phyloP scores from a whole-genome alignment of 2,888 invertebrate species.

The Eurois occulta region DNA sequence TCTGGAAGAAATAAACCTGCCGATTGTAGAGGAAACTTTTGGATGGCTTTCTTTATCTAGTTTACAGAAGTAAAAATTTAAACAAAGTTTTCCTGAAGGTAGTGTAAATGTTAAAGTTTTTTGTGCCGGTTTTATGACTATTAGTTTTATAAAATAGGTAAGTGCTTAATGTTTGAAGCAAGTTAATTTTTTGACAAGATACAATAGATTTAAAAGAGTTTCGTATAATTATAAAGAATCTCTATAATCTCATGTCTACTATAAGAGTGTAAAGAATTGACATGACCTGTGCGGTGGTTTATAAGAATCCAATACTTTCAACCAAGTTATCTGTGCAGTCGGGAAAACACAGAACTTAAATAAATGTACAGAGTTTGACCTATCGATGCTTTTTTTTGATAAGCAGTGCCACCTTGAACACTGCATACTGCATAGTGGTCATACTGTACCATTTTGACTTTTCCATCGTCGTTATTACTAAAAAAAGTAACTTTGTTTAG shows the following conservation, averaged over 20 bases:
- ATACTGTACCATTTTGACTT: neutral
- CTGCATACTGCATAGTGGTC: too few species aligned
- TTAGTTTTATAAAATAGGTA: neutral
- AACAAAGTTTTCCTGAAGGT: neutral
- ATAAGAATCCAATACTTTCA: neutral
- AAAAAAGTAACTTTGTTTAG: neutral
- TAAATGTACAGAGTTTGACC: too few species aligned
- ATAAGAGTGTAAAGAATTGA: neutral
- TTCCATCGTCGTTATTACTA: neutral
- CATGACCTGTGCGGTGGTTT: neutral
- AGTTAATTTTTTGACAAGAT: neutral
- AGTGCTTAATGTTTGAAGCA: neutral
- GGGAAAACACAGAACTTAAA: too few species aligned
- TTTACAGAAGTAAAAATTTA: slow-evolving; percentile 7
- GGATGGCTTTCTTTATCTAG: slow-evolving; percentile 21
- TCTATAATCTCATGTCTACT: neutral
- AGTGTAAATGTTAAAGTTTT: neutral
- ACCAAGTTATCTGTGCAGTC: too few species aligned
- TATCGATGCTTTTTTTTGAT: too few species aligned
- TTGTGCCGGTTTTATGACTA: neutral
- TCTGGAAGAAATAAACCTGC: slow-evolving; percentile 61
- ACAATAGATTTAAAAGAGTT: neutral
- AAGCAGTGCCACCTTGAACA: too few species aligned
- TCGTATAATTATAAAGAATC: neutral
- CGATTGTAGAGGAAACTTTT: slow-evolving; percentile 41